Conservation (phyloP, 2,888 invertebrate species). For the Drosophila neotestacea region DNA sequence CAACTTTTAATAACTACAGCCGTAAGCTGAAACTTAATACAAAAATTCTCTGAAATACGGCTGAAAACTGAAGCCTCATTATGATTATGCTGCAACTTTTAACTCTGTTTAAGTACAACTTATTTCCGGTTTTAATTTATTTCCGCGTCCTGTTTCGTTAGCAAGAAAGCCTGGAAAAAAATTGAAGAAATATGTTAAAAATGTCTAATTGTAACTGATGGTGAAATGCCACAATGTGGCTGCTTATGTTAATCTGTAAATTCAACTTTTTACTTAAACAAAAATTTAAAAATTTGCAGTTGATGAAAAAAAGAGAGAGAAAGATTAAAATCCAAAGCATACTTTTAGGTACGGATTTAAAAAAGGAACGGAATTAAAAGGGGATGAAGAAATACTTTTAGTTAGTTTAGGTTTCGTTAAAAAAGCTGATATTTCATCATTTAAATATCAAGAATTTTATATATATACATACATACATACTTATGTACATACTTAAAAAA, state of each 20-base stretch:
- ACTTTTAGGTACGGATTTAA: neutral
- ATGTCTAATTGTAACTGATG: constrained; percentile 3
- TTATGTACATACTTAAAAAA: too few relatives aligned
- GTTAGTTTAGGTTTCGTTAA: neutral
- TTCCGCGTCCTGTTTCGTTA: constrained; percentile 7
- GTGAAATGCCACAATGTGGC: neutral
- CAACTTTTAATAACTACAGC: neutral
- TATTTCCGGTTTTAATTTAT: constrained; percentile 37
- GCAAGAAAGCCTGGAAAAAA: constrained; percentile 45
- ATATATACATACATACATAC: too few relatives aligned
- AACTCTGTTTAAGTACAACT: constrained; percentile 2
- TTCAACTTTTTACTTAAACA: constrained; percentile 4
- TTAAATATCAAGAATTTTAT: too few relatives aligned
- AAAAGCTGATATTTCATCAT: too few relatives aligned
- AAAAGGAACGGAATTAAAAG: too few relatives aligned
- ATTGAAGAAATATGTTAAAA: constrained; percentile 6
- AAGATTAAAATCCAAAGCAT: neutral
- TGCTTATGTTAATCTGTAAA: neutral
- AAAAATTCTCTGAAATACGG: constrained; percentile 10
- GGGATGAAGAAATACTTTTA: neutral
- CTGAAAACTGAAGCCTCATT: constrained; percentile 37
- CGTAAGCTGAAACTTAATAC: constrained; percentile 1
- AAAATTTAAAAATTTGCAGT: neutral
- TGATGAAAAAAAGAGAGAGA: neutral
- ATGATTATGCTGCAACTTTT: constrained; percentile 11